These are phyloP conservation scores for Drosophila subobscura DNA, from an alignment of 1,140 invertebrate species.

Conservation along the genomic window DNA sequence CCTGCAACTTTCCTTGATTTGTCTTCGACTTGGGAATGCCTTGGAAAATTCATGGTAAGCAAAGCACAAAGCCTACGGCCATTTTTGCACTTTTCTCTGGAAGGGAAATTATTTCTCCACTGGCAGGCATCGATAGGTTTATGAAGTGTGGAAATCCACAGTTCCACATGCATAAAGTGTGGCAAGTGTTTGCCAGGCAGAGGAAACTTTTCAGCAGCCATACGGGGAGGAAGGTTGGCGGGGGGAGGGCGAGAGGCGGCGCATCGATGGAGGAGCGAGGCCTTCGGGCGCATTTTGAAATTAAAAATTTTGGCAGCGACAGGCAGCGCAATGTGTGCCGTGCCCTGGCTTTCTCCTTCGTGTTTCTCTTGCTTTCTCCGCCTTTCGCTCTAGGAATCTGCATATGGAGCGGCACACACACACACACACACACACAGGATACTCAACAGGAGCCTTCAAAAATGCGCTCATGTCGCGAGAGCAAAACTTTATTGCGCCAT, in stretches of 20 bases:
- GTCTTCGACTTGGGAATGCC: too few relatives aligned
- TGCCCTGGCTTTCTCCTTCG: constrained; percentile 1
- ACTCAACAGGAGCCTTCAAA: constrained; percentile 72
- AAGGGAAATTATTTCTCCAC: too few relatives aligned
- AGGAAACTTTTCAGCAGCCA: not conserved
- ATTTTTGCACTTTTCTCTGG: too few relatives aligned
- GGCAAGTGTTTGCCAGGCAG: not conserved
- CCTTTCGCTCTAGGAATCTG: not conserved
- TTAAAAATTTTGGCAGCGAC: constrained; percentile 67
- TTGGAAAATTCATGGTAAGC: too few relatives aligned
- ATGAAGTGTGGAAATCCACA: too few relatives aligned
- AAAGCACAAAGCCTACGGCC: too few relatives aligned
- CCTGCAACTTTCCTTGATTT: too few relatives aligned
- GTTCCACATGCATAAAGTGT: too few relatives aligned
- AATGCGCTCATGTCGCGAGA: constrained; percentile 66
- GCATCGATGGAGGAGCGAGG: constrained; percentile 13
- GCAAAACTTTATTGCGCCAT: constrained; percentile 72
- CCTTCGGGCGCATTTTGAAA: constrained; percentile 56
- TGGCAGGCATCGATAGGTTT: too few relatives aligned
- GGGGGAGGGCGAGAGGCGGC: too few relatives aligned
- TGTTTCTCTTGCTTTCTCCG: not conserved
- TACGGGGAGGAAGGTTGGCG: too few relatives aligned
- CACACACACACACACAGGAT: constrained; percentile 5
- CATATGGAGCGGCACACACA: constrained; percentile 13
- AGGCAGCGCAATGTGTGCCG: constrained; percentile 11